Conservation (phyloP, 2,888 invertebrate genomes). For the Eupithecia exiguata region DNA sequence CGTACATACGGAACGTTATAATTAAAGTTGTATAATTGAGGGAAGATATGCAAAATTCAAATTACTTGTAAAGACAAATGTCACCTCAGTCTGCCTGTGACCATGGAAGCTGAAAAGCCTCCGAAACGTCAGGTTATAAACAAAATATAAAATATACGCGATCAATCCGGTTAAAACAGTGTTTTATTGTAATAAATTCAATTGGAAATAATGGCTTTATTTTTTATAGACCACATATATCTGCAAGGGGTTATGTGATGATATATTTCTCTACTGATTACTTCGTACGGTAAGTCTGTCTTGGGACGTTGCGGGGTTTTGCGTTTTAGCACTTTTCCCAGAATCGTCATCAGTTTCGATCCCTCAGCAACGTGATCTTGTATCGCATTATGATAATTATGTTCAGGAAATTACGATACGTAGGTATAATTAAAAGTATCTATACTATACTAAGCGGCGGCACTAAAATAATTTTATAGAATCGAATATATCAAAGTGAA, state of each 20-base stretch:
- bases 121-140: too few relatives aligned
- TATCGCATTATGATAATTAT: neutral
- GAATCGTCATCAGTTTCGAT: neutral
- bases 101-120: too few relatives aligned
- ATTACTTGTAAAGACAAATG: too few relatives aligned
- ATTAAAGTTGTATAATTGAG: too few relatives aligned
- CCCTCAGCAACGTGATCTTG: neutral
- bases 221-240: too few relatives aligned
- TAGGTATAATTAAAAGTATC: neutral
- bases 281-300: neutral
- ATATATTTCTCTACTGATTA: neutral
- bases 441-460: neutral
- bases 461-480: constrained; percentile 11
- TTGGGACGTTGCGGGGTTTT: neutral
- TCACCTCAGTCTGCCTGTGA: too few relatives aligned
- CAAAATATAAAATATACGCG: too few relatives aligned
- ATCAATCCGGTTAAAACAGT: too few relatives aligned
- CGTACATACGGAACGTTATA: too few relatives aligned
- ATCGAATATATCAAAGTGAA: constrained; percentile 6
- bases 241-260: neutral
- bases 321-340: neutral
- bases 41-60: too few relatives aligned
- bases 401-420: neutral
- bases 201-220: too few relatives aligned
- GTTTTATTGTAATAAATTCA: too few relatives aligned